phyloP scores from a whole-genome alignment of 2,888 invertebrate species.

The Aquatica leii region DNA sequence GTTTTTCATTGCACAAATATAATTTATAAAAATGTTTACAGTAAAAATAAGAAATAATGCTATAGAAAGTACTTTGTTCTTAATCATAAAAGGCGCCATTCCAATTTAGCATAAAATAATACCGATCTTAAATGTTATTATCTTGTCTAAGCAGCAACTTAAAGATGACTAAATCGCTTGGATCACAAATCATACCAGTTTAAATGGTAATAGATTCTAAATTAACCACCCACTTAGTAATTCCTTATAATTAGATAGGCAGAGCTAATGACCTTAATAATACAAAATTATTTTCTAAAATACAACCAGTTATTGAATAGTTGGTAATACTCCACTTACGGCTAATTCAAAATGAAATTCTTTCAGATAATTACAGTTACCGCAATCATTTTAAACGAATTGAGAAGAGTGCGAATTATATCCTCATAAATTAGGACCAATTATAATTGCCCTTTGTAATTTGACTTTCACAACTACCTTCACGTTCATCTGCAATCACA shows the following conservation, averaged over 20 bases:
- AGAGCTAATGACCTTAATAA: conserved; percentile 12
- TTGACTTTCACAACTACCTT: conserved; percentile 22
- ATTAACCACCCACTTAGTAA: conserved; percentile 8
- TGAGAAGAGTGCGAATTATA: conserved; percentile 23
- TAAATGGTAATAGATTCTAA: conserved; percentile 12
- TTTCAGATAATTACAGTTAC: conserved; percentile 8
- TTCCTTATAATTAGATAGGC: conserved; percentile 8
- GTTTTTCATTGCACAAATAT: too few relatives aligned
- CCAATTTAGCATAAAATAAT: too few relatives aligned
- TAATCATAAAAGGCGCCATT: too few relatives aligned
- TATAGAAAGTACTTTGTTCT: too few relatives aligned
- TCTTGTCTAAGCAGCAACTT: neutral
- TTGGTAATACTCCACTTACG: conserved; percentile 1
- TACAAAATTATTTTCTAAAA: conserved; percentile 6
- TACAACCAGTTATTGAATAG: neutral
- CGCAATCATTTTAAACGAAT: conserved; percentile 8
- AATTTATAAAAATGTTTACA: too few relatives aligned
- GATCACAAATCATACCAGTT: conserved; percentile 8
- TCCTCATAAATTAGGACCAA: conserved; percentile 22
- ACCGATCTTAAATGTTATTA: too few relatives aligned
- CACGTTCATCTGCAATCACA: conserved; percentile 11
- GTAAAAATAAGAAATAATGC: too few relatives aligned
- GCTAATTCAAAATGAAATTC: conserved; percentile 3
- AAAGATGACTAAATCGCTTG: neutral
- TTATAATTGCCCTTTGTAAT: conserved; percentile 27